Evolutionary conservation across 2,113 vertebrate species (phyloP).

Genomic region (Hippopotamus amphibius): DNA sequence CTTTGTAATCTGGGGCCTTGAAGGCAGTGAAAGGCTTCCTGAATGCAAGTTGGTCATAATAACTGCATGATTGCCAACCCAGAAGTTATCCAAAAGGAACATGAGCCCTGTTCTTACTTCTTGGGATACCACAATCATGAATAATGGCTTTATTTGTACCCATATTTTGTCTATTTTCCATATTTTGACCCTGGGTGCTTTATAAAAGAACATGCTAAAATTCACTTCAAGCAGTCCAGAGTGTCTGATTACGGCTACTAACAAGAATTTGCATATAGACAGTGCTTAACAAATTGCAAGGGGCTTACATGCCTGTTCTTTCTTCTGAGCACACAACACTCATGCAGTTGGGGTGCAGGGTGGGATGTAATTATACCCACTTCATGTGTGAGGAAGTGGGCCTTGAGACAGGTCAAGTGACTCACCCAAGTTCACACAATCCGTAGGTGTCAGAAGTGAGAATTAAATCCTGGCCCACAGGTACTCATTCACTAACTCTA

Average conservation of each 20-base stretch:
- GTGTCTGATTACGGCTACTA: neutral
- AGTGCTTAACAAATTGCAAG: neutral
- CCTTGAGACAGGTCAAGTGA: conserved; percentile 5
- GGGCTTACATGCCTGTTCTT: neutral
- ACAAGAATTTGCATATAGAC: neutral
- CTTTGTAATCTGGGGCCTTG: neutral
- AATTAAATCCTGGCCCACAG: neutral
- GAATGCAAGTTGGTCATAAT: neutral
- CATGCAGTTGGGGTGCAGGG: neutral
- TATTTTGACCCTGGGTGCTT: conserved; percentile 1
- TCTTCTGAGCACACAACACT: neutral
- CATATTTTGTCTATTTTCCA: neutral
- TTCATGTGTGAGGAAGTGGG: conserved; percentile 16
- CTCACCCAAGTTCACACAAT: neutral
- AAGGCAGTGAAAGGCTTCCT: neutral
- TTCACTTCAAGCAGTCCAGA: neutral
- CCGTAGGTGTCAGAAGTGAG: neutral
- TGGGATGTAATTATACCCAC: neutral
- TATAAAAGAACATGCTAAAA: conserved; percentile 4
- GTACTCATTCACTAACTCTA: neutral
- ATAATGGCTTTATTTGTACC: conserved; percentile 8
- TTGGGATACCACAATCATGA: neutral
- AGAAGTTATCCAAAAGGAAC: neutral
- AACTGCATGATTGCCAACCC: neutral
- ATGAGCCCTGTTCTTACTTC: conserved; percentile 3